Evolutionary conservation across 2,888 invertebrate genomes (phyloP).

Genomic region (Calliphora vomitoria): DNA sequence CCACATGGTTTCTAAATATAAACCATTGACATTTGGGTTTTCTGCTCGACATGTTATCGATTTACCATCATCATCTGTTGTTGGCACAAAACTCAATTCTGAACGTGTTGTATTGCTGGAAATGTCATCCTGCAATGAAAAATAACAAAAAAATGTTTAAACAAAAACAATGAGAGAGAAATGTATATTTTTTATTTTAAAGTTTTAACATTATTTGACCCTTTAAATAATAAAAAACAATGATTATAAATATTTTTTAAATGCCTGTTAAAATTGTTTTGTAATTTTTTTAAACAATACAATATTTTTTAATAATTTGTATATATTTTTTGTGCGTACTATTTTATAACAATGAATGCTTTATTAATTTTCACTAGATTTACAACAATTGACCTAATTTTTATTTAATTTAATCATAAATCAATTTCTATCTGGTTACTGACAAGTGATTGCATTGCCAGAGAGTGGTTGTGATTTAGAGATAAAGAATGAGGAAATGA

Average conservation of each 20-base stretch:
- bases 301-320: constrained; percentile 39
- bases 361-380: constrained; percentile 21
- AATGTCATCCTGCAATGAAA: constrained; percentile 88
- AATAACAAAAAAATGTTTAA: constrained; percentile 1
- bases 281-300: constrained; percentile 18
- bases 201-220: constrained; percentile 39
- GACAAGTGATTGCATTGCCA: neutral
- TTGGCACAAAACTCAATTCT: constrained; percentile 94
- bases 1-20: constrained; percentile 93
- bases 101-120: constrained; percentile 93
- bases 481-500: neutral
- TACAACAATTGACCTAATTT: constrained; percentile 45
- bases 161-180: constrained; percentile 22
- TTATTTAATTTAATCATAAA: constrained; percentile 29
- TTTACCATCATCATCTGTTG: constrained; percentile 95
- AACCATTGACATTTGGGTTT: constrained; percentile 94
- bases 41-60: constrained; percentile 94
- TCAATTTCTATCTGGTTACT: constrained; percentile 29
- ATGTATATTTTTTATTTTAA: constrained; percentile 1
- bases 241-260: neutral
- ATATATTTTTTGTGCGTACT: neutral
- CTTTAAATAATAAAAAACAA: constrained; percentile 27
- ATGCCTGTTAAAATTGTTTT: neutral
- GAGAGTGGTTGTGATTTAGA: neutral
- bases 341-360: neutral